Evolutionary conservation across 2,113 vertebrate species (phyloP).

Genomic region (Pygoscelis antarcticus): DNA sequence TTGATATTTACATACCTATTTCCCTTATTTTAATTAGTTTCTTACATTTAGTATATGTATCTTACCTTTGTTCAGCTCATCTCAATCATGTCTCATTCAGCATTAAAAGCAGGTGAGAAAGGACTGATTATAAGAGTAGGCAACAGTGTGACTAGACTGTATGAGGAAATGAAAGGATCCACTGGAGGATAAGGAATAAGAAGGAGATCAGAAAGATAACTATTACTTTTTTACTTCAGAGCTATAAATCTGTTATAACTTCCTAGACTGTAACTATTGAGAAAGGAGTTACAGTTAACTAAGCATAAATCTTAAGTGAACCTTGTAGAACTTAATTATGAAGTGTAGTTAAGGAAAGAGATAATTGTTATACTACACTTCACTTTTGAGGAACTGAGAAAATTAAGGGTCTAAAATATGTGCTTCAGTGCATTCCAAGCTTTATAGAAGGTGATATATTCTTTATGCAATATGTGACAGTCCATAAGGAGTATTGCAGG

Average conservation of each 20-base stretch:
- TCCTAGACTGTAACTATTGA: background rate
- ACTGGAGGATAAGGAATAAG: background rate
- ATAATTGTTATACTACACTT: background rate
- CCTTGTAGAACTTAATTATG: background rate
- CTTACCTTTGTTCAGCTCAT: background rate
- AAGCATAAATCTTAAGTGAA: background rate
- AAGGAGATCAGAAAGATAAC: background rate
- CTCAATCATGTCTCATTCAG: background rate
- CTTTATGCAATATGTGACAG: background rate
- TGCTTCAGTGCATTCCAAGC: background rate
- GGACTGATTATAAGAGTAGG: background rate
- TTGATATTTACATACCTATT: background rate
- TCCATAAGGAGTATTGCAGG: background rate
- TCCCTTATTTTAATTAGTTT: background rate
- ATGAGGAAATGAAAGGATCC: background rate
- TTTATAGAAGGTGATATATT: background rate
- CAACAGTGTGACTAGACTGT: conserved; percentile 1
- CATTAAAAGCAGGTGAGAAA: background rate
- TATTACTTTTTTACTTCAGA: background rate
- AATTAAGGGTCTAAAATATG: background rate
- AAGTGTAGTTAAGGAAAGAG: background rate
- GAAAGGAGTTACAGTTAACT: background rate
- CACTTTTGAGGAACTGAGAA: background rate
- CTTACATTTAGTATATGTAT: background rate
- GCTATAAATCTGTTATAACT: background rate